These are phyloP conservation scores for Lutjanus campechanus DNA, from an alignment of 2,797 vertebrate species.

Conservation along the genomic window DNA sequence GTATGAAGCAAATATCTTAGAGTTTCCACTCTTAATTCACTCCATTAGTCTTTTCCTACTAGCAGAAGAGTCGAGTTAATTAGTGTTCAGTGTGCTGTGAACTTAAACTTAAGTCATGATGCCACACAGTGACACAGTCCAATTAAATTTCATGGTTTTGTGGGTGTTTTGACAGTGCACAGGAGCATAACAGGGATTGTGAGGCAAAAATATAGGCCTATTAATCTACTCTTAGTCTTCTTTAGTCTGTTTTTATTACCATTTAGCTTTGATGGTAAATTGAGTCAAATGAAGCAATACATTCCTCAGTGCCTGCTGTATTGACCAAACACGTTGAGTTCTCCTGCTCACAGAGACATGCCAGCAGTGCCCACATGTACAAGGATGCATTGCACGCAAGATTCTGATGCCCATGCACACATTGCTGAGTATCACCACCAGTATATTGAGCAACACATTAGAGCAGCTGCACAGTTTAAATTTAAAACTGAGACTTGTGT, in stretches of 20 bases:
- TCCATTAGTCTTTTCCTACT: not conserved
- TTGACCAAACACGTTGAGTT: no score
- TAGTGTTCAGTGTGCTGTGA: constrained; percentile 7
- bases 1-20: constrained; percentile 1
- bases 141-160: constrained; percentile 20
- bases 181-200: not conserved
- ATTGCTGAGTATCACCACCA: no score
- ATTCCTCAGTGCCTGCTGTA: no score
- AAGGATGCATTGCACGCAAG: no score
- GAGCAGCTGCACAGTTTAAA: not conserved
- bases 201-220: not conserved
- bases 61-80: constrained; percentile 14
- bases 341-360: no score
- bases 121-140: not conserved
- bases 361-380: no score
- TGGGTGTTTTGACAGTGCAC: not conserved
- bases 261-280: no score
- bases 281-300: no score
- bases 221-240: not conserved
- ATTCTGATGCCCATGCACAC: no score
- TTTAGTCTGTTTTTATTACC: not conserved
- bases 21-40: no score
- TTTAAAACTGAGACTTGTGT: not conserved
- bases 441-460: no score
- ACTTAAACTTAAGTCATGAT: constrained; percentile 4